These are phyloP conservation scores for Pachliopta kotzebuea DNA, from an alignment of 2,888 invertebrate species.

Conservation along the genomic window DNA sequence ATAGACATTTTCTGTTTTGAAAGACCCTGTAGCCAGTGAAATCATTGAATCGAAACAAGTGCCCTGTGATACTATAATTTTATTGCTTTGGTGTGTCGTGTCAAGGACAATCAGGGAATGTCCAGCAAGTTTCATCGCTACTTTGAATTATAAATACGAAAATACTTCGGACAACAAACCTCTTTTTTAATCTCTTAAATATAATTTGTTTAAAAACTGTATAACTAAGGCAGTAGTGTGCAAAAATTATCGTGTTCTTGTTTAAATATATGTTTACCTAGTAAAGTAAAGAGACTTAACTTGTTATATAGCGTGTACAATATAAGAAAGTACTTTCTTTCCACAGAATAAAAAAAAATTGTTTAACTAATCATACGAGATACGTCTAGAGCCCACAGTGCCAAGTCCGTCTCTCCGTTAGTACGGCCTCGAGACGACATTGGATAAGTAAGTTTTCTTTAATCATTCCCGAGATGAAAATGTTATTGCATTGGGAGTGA, in stretches of 20 bases:
- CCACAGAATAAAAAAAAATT: too few relatives aligned
- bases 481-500: constrained; percentile 14
- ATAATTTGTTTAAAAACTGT: too few relatives aligned
- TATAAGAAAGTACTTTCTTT: too few relatives aligned
- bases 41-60: background rate
- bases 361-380: background rate
- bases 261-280: too few relatives aligned
- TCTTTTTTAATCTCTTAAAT: too few relatives aligned
- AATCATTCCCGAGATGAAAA: constrained; percentile 9
- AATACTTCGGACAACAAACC: too few relatives aligned
- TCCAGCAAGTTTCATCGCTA: background rate
- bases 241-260: too few relatives aligned
- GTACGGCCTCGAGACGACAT: constrained; percentile 1
- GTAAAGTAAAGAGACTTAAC: too few relatives aligned
- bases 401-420: background rate
- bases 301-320: too few relatives aligned
- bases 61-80: background rate
- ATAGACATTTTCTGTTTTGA: too few relatives aligned
- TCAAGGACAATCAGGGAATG: background rate
- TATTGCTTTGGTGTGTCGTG: background rate
- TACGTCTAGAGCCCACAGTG: background rate
- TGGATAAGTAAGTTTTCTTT: constrained; percentile 14
- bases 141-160: background rate
- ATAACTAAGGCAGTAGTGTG: too few relatives aligned
- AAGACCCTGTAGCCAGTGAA: too few relatives aligned